Percentiles rank a stretch among this genome's conserved stretches.
Evolutionary conservation across 2,113 vertebrate species (phyloP).

Genomic region (Nothocercus nigrocapillus): DNA sequence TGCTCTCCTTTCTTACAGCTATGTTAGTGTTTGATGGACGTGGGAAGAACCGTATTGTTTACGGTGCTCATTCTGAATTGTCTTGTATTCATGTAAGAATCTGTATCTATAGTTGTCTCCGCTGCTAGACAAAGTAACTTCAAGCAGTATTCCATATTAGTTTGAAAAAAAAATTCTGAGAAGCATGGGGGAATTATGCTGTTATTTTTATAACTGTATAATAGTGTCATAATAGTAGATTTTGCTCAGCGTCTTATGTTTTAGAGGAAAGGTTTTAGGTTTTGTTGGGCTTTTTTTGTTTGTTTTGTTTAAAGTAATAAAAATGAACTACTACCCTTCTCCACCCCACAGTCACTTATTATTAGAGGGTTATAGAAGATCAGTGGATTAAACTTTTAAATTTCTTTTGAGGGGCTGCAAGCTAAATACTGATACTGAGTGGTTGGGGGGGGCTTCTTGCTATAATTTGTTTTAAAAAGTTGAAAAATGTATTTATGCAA

Average conservation of each 20-base stretch:
- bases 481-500: not conserved
- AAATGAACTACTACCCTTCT: not conserved
- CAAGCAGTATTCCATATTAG: rapidly evolving
- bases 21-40: not conserved
- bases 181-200: not conserved
- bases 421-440: not conserved
- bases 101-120: not conserved
- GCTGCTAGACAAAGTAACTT: not conserved
- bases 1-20: not conserved
- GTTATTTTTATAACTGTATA: no score
- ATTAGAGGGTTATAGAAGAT: not conserved
- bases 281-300: no score
- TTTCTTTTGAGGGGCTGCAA: not conserved
- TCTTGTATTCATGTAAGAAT: not conserved
- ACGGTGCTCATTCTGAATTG: not conserved
- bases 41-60: not conserved
- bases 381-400: not conserved
- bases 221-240: not conserved
- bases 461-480: not conserved
- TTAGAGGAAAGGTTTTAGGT: not conserved
- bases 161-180: not conserved
- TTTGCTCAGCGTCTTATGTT: not conserved
- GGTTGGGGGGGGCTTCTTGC: not conserved
- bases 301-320: no score
- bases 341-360: not conserved